A percentile compares a stretch with the other conserved stretches of the same genome.
phyloP scores from a whole-genome alignment of 1,140 invertebrate genomes.

The Cylas formicarius region DNA sequence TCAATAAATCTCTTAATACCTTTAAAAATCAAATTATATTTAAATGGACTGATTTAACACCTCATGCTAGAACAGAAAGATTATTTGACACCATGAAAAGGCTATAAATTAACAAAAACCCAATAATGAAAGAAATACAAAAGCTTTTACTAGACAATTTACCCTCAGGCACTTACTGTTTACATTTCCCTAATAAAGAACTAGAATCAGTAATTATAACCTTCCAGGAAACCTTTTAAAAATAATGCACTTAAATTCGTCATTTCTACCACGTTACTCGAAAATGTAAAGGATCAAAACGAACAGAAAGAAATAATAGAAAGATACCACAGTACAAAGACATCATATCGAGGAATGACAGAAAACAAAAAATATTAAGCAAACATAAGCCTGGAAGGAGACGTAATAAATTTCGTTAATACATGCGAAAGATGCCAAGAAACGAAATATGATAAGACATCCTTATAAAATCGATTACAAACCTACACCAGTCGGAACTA shows the following conservation, averaged over 20 bases:
- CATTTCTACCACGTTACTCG: slow-evolving; percentile 5
- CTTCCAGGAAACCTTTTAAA: no score
- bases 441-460: slow-evolving; percentile 7
- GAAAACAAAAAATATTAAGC: slow-evolving; percentile 8
- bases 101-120: no score
- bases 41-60: no score
- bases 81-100: no score
- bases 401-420: not conserved
- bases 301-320: slow-evolving; percentile 4
- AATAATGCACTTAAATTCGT: not conserved
- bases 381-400: not conserved
- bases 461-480: not conserved
- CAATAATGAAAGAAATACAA: no score
- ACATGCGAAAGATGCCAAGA: not conserved
- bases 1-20: no score
- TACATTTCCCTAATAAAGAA: no score
- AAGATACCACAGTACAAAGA: slow-evolving; percentile 2
- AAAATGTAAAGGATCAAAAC: not conserved
- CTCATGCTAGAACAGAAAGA: no score
- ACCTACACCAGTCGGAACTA: not conserved
- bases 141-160: no score
- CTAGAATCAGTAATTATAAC: no score
- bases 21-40: no score
- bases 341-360: not conserved
- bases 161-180: no score